Base-by-base conservation (phyloP, 2,888 invertebrate genomes). In the Cerceris rybyensis region DNA sequence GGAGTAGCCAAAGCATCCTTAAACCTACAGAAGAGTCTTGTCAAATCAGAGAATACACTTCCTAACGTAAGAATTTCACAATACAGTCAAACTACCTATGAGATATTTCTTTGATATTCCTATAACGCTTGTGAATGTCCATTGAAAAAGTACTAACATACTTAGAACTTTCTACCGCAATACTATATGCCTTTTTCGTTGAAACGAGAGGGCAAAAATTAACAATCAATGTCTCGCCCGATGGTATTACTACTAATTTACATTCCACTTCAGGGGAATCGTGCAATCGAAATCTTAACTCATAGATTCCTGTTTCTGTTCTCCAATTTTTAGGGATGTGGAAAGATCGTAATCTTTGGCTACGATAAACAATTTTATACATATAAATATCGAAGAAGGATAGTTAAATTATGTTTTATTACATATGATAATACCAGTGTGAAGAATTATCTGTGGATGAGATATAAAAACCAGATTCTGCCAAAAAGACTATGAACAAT, bases 1-100 rank as follows among this genome's bases (percentile, higher is more conserved):
- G 95, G 94, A 46, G 93, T 92, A 50, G 94, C 86, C 39, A 95
- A 82, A 69, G 93, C 91, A 80, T 95, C 93, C 84, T 95, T 95
- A 74, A 95, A 93, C 69, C 92, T 93, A 52, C 89, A 86, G 8
- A 93, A 93, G 39, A 94, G 90, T 83, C 94, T 93, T 82, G 9
- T 42, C n/a, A 75, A n/a, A 2, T 65, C n/a, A 57, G 7, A 28
- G 55, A 14, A 41, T 17, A 57, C 16, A n/a, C 11, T 59, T 70
- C 16, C 17, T 4, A 50, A 0, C 7, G 11, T 46, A 9, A 17
- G 28, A 42, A 61, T 54, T 55, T 52, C 9, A 17, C 7, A 13
- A 11, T 6, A 50, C 6, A 43, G 54, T 55, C 5, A 28, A 39
- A 14, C 0, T 86, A 91, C 91, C 88, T 91, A 78, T 84, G 85